Conservation (phyloP, 2,888 invertebrate species). For the Harpalus rufipes region DNA sequence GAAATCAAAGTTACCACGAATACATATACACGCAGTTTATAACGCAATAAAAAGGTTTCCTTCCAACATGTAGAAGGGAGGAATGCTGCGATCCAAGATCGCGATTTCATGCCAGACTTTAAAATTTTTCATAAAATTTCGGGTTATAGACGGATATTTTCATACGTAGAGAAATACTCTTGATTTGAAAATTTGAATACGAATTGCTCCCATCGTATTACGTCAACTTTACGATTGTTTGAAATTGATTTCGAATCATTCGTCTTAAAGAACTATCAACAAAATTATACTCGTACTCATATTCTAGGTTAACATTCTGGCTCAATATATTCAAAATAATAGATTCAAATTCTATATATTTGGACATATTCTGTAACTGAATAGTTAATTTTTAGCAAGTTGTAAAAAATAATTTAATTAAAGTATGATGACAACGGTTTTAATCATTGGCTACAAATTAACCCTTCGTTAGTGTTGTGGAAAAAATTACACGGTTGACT, state of each 20-base stretch:
- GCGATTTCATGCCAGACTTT: slow-evolving; percentile 7
- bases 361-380: background rate
- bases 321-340: background rate
- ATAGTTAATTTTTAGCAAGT: too few relatives aligned
- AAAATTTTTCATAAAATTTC: slow-evolving; percentile 63
- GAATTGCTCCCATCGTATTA: slow-evolving; percentile 23
- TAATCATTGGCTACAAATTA: too few relatives aligned
- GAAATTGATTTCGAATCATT: background rate
- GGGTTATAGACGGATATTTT: slow-evolving; percentile 52
- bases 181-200: slow-evolving; percentile 32
- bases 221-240: background rate
- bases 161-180: slow-evolving; percentile 4
- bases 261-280: background rate
- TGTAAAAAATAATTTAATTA: too few relatives aligned
- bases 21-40: slow-evolving; percentile 64
- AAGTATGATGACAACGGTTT: too few relatives aligned
- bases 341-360: background rate
- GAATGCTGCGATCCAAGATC: background rate
- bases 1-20: slow-evolving; percentile 64
- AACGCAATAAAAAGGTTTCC: slow-evolving; percentile 64
- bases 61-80: background rate
- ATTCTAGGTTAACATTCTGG: background rate
- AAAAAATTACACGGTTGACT: too few relatives aligned
- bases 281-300: background rate
- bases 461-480: too few relatives aligned